Percentiles rank a stretch among this genome's conserved stretches.
Evolutionary conservation across 2,888 invertebrate species (phyloP).

Genomic region (Tridacna crocea): DNA sequence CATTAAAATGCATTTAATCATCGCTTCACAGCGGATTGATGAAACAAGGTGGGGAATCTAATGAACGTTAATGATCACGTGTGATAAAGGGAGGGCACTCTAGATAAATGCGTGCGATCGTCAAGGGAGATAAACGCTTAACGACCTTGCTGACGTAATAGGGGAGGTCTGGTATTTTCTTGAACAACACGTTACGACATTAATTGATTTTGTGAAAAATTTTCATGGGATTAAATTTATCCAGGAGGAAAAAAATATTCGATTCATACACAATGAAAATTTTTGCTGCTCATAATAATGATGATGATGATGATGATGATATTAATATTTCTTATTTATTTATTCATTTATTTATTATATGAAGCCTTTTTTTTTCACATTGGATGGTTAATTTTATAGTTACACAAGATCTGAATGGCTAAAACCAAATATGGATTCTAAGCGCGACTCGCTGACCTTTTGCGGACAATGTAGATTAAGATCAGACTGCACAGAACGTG

Average conservation of each 20-base stretch:
- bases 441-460: no score
- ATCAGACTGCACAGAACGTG: no score
- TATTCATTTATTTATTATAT: no score
- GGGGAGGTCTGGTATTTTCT: neutral
- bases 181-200: neutral
- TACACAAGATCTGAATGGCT: no score
- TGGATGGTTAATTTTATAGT: no score
- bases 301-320: no score
- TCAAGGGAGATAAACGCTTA: constrained; percentile 45
- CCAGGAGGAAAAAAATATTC: neutral
- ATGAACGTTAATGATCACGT: constrained; percentile 38
- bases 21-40: constrained; percentile 34
- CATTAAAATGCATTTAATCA: constrained; percentile 55
- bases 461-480: no score
- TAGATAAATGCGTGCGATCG: constrained; percentile 34
- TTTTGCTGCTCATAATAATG: neutral
- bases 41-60: constrained; percentile 38
- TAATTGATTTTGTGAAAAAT: neutral
- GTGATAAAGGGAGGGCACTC: constrained; percentile 51
- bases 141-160: constrained; percentile 9
- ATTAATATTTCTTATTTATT: no score
- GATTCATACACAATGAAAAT: neutral
- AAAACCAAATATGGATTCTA: no score
- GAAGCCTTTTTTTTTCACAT: no score
- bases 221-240: neutral